Evolutionary conservation across 2,888 invertebrate genomes (phyloP), one percentile per base, ranked within the genome.

Genomic region (Buathra laborator): DNA sequence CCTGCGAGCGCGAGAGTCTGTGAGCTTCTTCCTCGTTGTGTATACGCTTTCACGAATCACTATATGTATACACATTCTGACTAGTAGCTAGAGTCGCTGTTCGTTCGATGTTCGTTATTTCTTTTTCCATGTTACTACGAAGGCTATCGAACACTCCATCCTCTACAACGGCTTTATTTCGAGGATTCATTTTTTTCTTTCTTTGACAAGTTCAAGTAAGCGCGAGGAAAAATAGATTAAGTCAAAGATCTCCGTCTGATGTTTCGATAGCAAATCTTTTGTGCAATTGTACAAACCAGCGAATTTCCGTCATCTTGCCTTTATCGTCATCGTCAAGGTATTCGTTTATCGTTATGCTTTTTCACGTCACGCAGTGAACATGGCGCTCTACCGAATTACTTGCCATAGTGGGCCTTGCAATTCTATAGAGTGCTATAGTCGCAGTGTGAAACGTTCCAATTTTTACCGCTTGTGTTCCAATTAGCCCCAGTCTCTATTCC

Each of bases 151-250:
- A 16, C 56, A 56, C 37, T 14, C 16, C 6, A 37, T n/a, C 24
- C 16, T 71, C 43, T 48, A 1, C 48, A 68, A 24, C 46, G 12
- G 24, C n/a, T 16, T 53, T 56, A 32, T 37, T 43, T 10, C 12
- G 29, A 62, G 72, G 59, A 46, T 74, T 74, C 44, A 74, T 74
- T 24, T 19, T 56, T 46, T 46, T 59, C 24, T 62, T 24, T 24
- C 12, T 62, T 2, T 9, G 56, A 16, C 0, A 6, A 24, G 0
- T 62, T 4, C 10, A 6, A 32, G 3, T 51, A 12, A 16, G 6
- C 5, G 6, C 37, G 37, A 7, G 37, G 7, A 37, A 37, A 44
- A 67, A 67, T 67, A 19, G 68, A 68, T 29, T n/a, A 68, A 68
- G 46, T 29, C 24, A 46, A 68, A 37, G 37, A 0, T 37, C 5